These are phyloP conservation scores for Drosophila kikkawai DNA, from an alignment of 1,140 invertebrate genomes.

Conservation along the genomic window DNA sequence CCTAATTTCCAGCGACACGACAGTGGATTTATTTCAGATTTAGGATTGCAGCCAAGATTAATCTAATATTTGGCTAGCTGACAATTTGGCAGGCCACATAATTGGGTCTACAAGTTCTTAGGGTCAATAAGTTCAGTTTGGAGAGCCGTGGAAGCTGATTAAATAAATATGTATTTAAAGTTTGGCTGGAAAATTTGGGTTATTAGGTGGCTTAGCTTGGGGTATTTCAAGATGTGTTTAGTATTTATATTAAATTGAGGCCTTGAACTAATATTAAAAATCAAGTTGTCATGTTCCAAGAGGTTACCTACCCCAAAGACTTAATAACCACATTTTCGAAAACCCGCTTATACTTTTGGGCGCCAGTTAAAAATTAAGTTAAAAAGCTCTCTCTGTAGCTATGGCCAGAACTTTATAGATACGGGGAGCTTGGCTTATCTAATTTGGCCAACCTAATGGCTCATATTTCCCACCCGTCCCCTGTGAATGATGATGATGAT, in stretches of 20 bases:
- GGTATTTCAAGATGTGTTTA: background rate
- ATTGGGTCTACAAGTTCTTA: background rate
- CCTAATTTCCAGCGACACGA: slow-evolving; percentile 7
- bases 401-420: slow-evolving; percentile 3
- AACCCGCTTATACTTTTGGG: slow-evolving; percentile 32
- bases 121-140: background rate
- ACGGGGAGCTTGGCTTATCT: slow-evolving; percentile 14
- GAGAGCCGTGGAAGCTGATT: no score
- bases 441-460: slow-evolving; percentile 19
- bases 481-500: background rate
- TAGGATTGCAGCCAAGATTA: background rate
- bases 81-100: slow-evolving; percentile 26
- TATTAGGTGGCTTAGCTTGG: background rate
- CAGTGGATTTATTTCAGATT: background rate
- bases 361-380: background rate
- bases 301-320: background rate
- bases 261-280: no score
- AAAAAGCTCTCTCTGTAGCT: slow-evolving; percentile 22
- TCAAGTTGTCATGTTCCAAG: no score
- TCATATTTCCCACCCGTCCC: background rate
- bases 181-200: background rate
- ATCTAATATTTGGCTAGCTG: slow-evolving; percentile 25
- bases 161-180: background rate
- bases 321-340: background rate
- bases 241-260: no score